Evolutionary conservation across 2,888 invertebrate genomes (phyloP).

Genomic region (Mycogona germanica): DNA sequence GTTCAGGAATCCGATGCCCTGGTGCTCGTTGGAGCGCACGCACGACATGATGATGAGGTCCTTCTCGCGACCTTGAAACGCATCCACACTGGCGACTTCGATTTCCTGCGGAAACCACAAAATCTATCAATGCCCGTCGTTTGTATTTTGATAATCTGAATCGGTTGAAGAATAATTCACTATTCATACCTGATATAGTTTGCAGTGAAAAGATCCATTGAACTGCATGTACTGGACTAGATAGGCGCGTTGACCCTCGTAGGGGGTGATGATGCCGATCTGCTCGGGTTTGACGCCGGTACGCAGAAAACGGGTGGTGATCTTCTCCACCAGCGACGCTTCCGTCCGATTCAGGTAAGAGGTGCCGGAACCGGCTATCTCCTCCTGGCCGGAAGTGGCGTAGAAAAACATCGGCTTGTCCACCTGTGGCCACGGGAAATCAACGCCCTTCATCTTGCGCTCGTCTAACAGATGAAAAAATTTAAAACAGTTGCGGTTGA

Average conservation of each 20-base stretch:
- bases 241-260: slow-evolving; percentile 96
- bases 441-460: slow-evolving; percentile 71
- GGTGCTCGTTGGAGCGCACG: slow-evolving; percentile 95
- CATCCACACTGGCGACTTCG: slow-evolving; percentile 98
- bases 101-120: slow-evolving; percentile 62
- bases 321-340: slow-evolving; percentile 96
- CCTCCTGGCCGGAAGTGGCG: slow-evolving; percentile 90
- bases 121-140: too few species aligned
- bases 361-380: slow-evolving; percentile 96
- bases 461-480: slow-evolving; percentile 49
- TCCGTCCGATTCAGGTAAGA: slow-evolving; percentile 97
- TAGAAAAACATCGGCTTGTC: slow-evolving; percentile 99
- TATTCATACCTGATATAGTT: slow-evolving; percentile 55
- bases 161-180: background rate
- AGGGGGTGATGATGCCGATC: slow-evolving; percentile 97
- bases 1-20: slow-evolving; percentile 96
- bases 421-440: slow-evolving; percentile 94
- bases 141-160: background rate
- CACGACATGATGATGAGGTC: slow-evolving; percentile 99
- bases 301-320: slow-evolving; percentile 86
- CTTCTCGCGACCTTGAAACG: slow-evolving; percentile 97
- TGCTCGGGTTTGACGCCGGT: slow-evolving; percentile 95
- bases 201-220: slow-evolving; percentile 91
- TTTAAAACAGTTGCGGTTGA: background rate
- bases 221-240: slow-evolving; percentile 97